phyloP scores from a whole-genome alignment of 1,140 invertebrate species.

The Pentalonia nigronervosa region DNA sequence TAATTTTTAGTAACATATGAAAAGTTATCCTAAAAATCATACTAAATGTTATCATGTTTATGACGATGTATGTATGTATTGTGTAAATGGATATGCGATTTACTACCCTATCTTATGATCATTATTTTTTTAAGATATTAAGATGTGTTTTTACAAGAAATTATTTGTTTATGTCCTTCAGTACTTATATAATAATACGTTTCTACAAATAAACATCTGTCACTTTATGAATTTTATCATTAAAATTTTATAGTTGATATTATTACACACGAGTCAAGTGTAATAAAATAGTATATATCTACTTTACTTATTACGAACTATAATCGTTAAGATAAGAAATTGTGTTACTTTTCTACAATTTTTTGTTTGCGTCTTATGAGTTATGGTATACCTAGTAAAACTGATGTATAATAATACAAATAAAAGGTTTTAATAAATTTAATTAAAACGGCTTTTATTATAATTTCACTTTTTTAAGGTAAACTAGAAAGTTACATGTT shows the following conservation, averaged over 20 bases:
- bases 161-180: neutral
- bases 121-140: neutral
- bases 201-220: neutral
- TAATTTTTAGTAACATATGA: neutral
- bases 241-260: neutral
- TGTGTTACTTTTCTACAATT: neutral
- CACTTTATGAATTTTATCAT: constrained; percentile 4
- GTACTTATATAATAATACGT: neutral
- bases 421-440: neutral
- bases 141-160: neutral
- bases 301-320: neutral
- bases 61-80: neutral
- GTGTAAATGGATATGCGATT: neutral
- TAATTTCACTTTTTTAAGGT: neutral
- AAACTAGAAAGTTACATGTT: neutral
- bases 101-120: neutral
- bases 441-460: neutral
- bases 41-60: neutral
- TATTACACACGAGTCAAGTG: neutral
- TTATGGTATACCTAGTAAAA: neutral
- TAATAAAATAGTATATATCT: neutral
- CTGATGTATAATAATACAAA: neutral
- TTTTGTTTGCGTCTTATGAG: neutral
- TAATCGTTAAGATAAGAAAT: neutral
- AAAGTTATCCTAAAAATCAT: neutral